Conservation (phyloP, 2,888 invertebrate species). For the Timema cristinae region DNA sequence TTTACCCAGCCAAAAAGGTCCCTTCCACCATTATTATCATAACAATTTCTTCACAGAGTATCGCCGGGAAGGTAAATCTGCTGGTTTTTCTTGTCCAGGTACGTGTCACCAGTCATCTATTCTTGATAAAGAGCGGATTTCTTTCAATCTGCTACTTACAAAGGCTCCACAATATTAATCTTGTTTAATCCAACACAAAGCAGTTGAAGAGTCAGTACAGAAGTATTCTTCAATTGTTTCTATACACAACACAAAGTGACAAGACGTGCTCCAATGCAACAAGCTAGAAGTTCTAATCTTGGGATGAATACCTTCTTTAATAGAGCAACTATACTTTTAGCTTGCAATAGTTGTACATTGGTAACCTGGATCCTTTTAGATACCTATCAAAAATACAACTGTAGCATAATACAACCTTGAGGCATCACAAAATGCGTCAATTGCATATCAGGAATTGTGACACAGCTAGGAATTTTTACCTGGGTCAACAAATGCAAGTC, state of each 20-base stretch:
- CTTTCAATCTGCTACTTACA: not conserved
- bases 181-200: not conserved
- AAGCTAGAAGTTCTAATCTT: not conserved
- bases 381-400: not conserved
- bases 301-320: not conserved
- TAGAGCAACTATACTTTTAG: not conserved
- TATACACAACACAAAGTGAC: not conserved
- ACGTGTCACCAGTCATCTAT: not conserved
- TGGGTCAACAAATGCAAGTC: no score
- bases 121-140: not conserved
- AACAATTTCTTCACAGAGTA: not conserved
- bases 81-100: not conserved
- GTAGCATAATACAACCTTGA: not conserved
- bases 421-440: not conserved
- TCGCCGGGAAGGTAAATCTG: not conserved
- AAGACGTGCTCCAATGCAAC: not conserved
- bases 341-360: not conserved
- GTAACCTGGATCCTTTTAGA: not conserved
- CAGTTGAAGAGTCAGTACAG: not conserved
- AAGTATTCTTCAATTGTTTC: not conserved
- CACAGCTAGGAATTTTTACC: no score
- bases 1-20: not conserved
- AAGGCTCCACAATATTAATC: not conserved
- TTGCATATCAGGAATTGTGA: not conserved
- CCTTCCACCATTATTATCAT: not conserved